Percentiles rank a stretch among this genome's conserved stretches.
Conservation (phyloP, 2,113 vertebrate species). For the Petroica traversi region DNA sequence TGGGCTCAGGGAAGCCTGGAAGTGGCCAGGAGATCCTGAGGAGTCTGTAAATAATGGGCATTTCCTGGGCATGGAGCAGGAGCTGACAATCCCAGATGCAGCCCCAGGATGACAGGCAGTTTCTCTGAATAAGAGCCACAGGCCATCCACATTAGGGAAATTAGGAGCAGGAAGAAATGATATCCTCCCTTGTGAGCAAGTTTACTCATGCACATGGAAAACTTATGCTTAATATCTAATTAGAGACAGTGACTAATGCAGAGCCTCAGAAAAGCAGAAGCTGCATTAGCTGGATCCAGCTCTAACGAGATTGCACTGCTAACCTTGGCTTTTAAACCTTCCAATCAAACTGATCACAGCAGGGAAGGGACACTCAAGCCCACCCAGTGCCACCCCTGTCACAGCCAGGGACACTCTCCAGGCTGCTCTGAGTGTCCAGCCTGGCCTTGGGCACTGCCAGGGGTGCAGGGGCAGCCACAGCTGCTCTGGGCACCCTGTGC, state of each 20-base stretch:
- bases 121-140: not conserved
- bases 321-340: not conserved
- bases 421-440: rapidly evolving
- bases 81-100: not conserved
- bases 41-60: not conserved
- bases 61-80: not conserved
- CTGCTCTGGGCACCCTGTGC: not conserved
- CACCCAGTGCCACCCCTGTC: not conserved
- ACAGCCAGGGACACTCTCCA: not conserved
- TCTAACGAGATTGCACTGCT: not conserved
- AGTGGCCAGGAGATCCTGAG: not conserved
- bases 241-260: slow-evolving; percentile 43
- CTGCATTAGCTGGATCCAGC: slow-evolving; percentile 9
- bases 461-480: not conserved
- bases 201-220: slow-evolving; percentile 54
- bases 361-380: not conserved
- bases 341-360: not conserved
- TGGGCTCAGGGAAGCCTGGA: not conserved
- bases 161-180: slow-evolving; percentile 30
- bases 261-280: slow-evolving; percentile 42
- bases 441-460: not conserved
- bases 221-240: slow-evolving; percentile 57
- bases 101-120: not conserved
- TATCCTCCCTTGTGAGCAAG: slow-evolving; percentile 53
- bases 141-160: slow-evolving; percentile 41